Base-by-base conservation (phyloP, 2,113 vertebrate genomes). In the Apteryx mantelli region DNA sequence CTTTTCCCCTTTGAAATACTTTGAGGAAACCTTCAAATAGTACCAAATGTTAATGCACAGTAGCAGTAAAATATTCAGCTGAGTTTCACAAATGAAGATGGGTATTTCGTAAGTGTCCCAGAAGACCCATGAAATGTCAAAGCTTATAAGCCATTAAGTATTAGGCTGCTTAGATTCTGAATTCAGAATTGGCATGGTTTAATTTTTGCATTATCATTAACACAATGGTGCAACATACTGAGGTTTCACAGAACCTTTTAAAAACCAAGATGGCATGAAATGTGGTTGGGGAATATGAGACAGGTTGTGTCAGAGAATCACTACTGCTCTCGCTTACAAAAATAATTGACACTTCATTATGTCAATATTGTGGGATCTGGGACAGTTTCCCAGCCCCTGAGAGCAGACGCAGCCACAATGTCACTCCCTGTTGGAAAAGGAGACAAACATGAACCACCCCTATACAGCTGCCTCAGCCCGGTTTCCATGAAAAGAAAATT, bases 191-290 rank as follows among this genome's bases (percentile, higher is more conserved):
- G 14, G 28, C 8, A 7, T 53, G 46, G 42, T 70, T 96, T 94
- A 86, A 88, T 88, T 95, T 95, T 96, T 97, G 85, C 90, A 84
- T 92, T 94, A 71, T 80, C 77, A 66, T 96, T 93, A 95, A 74
- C 82, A 86, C 55, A 80, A 73, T 64, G 52, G 91, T 44, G 61
- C 66, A 73, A 55, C 58, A 69, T 18, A 24, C 3, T 86, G 79
- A 84, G 64, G 53, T 86, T 79, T 95, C 69, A 86, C 70, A 88
- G 92, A 96, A 87, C 10, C 21, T 70, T 91, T 88, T 77, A 88
- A 60, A 92, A 97, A 64, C 4, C 48, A 70, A 68, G 85, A 69
- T 34, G 73, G 42, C 40, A 66, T 91, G 70, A 93, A 89, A 89
- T 81, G 60, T 53, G 25, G 22, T 78, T 80, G 56, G 13, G 48